Evolutionary conservation across 2,888 invertebrate species (phyloP).

Genomic region (Scrobipalpa costella): DNA sequence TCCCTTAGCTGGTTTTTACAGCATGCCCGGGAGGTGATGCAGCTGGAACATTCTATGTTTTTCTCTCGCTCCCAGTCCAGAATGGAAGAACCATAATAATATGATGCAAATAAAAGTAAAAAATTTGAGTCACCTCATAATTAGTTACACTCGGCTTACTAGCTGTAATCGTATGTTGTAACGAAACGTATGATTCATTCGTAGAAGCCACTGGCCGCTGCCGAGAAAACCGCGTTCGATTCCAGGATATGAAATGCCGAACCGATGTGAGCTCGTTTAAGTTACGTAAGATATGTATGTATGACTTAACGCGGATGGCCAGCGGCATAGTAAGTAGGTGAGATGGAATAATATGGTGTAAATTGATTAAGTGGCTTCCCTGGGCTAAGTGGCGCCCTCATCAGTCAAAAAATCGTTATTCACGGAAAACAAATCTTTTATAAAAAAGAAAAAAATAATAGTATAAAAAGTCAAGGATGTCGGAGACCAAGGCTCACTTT

Average conservation of each 20-base stretch:
- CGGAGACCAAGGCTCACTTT: too few relatives aligned
- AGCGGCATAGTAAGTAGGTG: neutral
- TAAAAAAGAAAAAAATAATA: too few relatives aligned
- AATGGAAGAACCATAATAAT: too few relatives aligned
- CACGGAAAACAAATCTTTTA: neutral
- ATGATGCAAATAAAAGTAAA: neutral
- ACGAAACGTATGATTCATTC: constrained; percentile 25
- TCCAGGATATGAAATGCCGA: constrained; percentile 34
- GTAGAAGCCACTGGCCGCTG: constrained; percentile 27
- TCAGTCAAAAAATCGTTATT: too few relatives aligned
- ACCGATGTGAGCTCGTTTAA: constrained; percentile 14
- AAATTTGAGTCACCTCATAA: neutral
- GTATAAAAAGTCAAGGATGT: too few relatives aligned
- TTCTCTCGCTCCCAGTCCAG: too few relatives aligned
- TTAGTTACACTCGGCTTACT: neutral
- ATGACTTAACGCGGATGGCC: constrained; percentile 5
- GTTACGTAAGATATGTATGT: neutral
- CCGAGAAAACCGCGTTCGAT: constrained; percentile 32
- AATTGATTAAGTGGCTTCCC: neutral
- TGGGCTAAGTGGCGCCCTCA: too few relatives aligned
- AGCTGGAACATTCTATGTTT: too few relatives aligned
- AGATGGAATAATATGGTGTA: neutral
- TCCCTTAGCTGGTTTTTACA: too few relatives aligned
- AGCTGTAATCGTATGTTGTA: neutral
- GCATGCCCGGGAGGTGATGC: too few relatives aligned